phyloP scores from a whole-genome alignment of 2,113 vertebrate species.

The Antigone vipio region DNA sequence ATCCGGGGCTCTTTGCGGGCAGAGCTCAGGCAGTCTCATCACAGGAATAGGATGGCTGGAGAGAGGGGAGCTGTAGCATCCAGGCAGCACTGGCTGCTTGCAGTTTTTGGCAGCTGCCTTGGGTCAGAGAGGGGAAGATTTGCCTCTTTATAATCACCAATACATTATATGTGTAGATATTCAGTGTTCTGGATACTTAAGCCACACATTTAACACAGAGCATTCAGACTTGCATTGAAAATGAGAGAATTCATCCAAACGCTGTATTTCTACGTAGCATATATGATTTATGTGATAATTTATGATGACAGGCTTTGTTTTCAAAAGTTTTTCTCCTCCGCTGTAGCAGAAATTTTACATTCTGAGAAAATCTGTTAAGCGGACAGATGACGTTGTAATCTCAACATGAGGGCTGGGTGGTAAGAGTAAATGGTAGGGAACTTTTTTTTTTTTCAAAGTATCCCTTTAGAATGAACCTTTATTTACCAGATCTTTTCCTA shows the following conservation, averaged over 20 bases:
- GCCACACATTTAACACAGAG: background rate
- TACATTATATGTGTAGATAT: background rate
- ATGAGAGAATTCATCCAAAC: background rate
- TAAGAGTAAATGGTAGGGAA: background rate
- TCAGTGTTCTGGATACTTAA: background rate
- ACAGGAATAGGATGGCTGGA: background rate
- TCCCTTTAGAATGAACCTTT: background rate
- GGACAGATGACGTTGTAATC: background rate
- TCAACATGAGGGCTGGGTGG: background rate
- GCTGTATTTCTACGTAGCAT: background rate
- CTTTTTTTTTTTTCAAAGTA: background rate
- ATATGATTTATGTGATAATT: background rate
- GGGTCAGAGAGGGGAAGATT: background rate
- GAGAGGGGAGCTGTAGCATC: background rate
- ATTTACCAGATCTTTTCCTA: background rate
- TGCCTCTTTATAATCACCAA: background rate
- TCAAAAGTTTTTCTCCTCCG: background rate
- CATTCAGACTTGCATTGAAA: background rate
- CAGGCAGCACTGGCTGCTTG: background rate
- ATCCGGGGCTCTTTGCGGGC: background rate
- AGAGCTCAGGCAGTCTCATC: background rate
- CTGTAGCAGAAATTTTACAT: background rate
- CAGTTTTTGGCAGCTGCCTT: background rate
- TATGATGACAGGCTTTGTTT: background rate
- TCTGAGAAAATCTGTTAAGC: background rate